Evolutionary conservation across 1,140 invertebrate species (phyloP), one percentile per base, ranked within the genome.

Genomic region (Drosophila trapezifrons): DNA sequence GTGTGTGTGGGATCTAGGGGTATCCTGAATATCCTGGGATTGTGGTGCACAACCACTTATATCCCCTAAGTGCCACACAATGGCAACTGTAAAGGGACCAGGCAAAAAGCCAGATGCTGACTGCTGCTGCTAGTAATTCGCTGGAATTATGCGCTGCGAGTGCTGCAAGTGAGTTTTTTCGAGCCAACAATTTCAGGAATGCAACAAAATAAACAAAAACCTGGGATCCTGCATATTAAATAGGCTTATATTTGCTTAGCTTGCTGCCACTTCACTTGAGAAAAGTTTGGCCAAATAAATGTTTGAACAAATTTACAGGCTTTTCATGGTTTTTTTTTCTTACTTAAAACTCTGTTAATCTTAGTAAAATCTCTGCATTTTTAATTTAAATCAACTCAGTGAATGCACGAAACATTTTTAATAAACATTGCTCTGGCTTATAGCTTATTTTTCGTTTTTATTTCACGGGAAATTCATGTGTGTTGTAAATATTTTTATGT

Each of bases 51-150:
- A 32, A n/a, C 15, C 13, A 62, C 49, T 27, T 69, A 43, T 52
- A 54, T 67, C 66, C 43, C 49, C 13, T 54, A 58, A 72, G 52
- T 71, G 69, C 69, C 37, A 8, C 65, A 49, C 27, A 72, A 58
- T 71, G 67, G 35, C 13, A 29, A 72, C 52, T 58, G 71, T 72
- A 71, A 58, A 47, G n/a, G 4, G 49, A 13, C 25, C 29, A 38
- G 27, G 2, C 57, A 25, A 35, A 43, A 32, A 65, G 52, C 66
- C 69, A 58, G 55, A 35, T 57, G 35, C n/a, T 35, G 35, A 3
- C 18, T 57, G 15, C 25, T 18, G 27, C 32, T 9, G 18, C 46
- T 5, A 58, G 64, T 69, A 70, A 65, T 43, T 38, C 37, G 27
- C 20, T 9, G 65, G 60, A 43, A 54, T 66, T 54, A n/a, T n/a